Evolutionary conservation across 2,113 vertebrate species (phyloP).

Genomic region (Myxocyprinus asiaticus): DNA sequence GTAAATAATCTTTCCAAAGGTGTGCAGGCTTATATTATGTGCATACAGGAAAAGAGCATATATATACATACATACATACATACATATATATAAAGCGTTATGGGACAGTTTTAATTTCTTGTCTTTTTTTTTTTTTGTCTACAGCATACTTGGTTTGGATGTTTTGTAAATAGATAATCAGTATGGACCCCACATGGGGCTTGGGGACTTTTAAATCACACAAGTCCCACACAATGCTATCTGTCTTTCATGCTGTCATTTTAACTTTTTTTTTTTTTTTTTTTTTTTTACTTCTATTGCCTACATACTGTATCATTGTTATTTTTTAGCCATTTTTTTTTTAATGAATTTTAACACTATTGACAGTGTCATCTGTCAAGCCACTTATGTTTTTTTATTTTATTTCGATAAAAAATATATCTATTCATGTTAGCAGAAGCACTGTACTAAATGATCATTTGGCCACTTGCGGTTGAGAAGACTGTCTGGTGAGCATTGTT

Average conservation of each 20-base stretch:
- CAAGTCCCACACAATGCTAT: slow-evolving; percentile 41
- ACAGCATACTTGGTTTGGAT: slow-evolving; percentile 58
- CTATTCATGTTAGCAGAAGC: slow-evolving; percentile 71
- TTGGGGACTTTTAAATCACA: slow-evolving; percentile 50
- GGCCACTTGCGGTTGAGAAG: slow-evolving; percentile 57
- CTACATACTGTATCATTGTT: slow-evolving; percentile 51
- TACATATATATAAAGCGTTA: slow-evolving; percentile 67
- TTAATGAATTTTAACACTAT: slow-evolving; percentile 65
- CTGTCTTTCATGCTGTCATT: slow-evolving; percentile 38
- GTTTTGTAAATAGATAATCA: slow-evolving; percentile 76
- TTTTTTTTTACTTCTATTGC: slow-evolving; percentile 54
- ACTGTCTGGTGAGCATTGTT: slow-evolving; percentile 26
- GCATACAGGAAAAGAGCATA: slow-evolving; percentile 72
- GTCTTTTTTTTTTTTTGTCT: slow-evolving; percentile 54
- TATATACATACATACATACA: slow-evolving; percentile 70
- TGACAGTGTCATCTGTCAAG: slow-evolving; percentile 48
- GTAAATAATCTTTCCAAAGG: slow-evolving; percentile 99
- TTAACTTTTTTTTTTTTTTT: slow-evolving; percentile 20
- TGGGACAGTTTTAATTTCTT: slow-evolving; percentile 68
- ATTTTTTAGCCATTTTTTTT: slow-evolving; percentile 40
- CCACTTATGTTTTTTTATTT: slow-evolving; percentile 50
- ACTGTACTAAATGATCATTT: slow-evolving; percentile 63
- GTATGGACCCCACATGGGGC: slow-evolving; percentile 59
- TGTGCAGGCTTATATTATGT: slow-evolving; percentile 81
- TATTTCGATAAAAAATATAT: slow-evolving; percentile 52